phyloP scores from a whole-genome alignment of 2,888 invertebrate genomes.

The Exephanes ischioxanthus region DNA sequence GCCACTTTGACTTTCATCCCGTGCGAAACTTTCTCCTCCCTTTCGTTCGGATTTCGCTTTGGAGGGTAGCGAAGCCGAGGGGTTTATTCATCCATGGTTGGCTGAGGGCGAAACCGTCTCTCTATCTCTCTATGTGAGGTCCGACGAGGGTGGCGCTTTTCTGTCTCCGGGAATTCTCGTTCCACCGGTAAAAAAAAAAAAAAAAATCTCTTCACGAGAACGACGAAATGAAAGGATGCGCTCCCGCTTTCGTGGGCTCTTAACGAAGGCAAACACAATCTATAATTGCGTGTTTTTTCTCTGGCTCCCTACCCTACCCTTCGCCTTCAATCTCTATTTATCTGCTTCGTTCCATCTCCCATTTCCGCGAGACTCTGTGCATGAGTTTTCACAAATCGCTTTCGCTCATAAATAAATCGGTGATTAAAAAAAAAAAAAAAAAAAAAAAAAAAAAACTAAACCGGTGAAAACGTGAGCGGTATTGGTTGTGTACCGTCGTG shows the following conservation, averaged over 20 bases:
- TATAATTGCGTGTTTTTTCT: constrained; percentile 36
- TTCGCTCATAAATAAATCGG: constrained; percentile 58
- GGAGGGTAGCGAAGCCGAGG: constrained; percentile 17
- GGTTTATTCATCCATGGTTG: constrained; percentile 56
- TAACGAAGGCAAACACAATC: constrained; percentile 43
- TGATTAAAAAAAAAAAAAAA: constrained; percentile 54
- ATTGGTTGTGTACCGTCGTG: constrained; percentile 30
- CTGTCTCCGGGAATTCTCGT: constrained; percentile 27
- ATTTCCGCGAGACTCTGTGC: constrained; percentile 12
- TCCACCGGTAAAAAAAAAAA: constrained; percentile 5
- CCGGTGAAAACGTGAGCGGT: constrained; percentile 48
- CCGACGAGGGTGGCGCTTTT: constrained; percentile 37
- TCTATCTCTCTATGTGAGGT: background rate
- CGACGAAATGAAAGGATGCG: constrained; percentile 36
- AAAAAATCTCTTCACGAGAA: background rate
- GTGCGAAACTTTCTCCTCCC: constrained; percentile 38
- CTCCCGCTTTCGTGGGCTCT: background rate
- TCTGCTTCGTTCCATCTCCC: constrained; percentile 17
- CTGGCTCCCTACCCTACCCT: background rate
- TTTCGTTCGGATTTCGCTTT: constrained; percentile 39
- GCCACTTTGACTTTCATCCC: constrained; percentile 43
- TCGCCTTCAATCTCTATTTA: constrained; percentile 7
- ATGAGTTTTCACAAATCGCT: constrained; percentile 53
- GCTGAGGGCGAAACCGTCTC: constrained; percentile 40
- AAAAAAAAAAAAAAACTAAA: constrained; percentile 47